A percentile compares a stretch with the other conserved stretches of the same genome.
Evolutionary conservation across 1,140 invertebrate species (phyloP).

Genomic region (Conus betulinus): DNA sequence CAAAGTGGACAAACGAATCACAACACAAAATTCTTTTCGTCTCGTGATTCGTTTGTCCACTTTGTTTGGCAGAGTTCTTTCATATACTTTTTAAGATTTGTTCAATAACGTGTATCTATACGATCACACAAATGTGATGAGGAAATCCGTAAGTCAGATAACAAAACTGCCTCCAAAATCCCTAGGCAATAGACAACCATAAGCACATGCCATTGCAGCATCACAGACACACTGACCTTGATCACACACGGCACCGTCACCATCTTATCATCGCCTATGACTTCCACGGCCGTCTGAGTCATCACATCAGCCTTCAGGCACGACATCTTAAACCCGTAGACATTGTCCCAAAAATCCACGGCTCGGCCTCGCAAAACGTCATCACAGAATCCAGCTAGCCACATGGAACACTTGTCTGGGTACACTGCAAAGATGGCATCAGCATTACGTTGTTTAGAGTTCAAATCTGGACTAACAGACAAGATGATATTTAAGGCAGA

Average conservation of each 20-base stretch:
- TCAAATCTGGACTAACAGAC: background rate
- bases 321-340: constrained; percentile 74
- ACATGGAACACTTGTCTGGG: constrained; percentile 71
- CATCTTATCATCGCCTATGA: constrained; percentile 60
- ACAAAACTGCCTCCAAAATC: too few species aligned
- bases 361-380: constrained; percentile 57
- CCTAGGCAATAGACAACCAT: too few species aligned
- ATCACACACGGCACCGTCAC: constrained; percentile 64
- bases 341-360: constrained; percentile 73
- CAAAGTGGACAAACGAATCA: too few species aligned
- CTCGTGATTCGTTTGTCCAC: too few species aligned
- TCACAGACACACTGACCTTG: constrained; percentile 58
- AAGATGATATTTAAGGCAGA: background rate
- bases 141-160: too few species aligned
- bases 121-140: too few species aligned
- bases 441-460: too few species aligned
- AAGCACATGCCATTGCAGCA: too few species aligned
- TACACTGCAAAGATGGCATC: constrained; percentile 57
- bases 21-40: too few species aligned
- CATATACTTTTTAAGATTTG: too few species aligned
- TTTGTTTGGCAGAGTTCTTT: too few species aligned
- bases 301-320: constrained; percentile 72
- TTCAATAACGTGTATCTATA: too few species aligned
- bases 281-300: constrained; percentile 67
- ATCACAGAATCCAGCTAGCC: constrained; percentile 66